A percentile compares a stretch with the other conserved stretches of the same genome.
Evolutionary conservation across 1,140 invertebrate species (phyloP).

Genomic region (Microplitis demolitor): DNA sequence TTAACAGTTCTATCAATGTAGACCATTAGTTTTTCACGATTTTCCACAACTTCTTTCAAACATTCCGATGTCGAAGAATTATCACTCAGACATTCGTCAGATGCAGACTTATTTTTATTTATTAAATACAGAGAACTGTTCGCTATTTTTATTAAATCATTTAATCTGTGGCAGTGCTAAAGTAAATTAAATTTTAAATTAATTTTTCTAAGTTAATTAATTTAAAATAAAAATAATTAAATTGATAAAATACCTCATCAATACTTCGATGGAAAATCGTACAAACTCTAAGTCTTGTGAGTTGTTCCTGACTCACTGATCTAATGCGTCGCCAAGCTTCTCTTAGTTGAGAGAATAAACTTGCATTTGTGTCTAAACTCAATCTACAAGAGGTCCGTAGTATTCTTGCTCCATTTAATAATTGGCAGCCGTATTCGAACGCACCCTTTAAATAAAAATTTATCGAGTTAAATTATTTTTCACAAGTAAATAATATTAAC

Average conservation of each 20-base stretch:
- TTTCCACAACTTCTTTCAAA: conserved; percentile 63
- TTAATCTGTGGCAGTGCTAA: not conserved
- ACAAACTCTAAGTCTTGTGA: conserved; percentile 76
- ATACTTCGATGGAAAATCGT: conserved; percentile 78
- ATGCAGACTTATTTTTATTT: conserved; percentile 25
- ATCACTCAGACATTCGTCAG: conserved; percentile 19
- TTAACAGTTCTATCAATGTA: conserved; percentile 77
- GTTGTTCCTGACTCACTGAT: conserved; percentile 75
- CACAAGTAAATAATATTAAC: not conserved
- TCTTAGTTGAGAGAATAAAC: conserved; percentile 64
- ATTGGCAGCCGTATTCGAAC: conserved; percentile 79
- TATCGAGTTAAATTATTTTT: not conserved
- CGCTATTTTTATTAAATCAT: conserved; percentile 64
- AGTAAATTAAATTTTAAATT: not conserved
- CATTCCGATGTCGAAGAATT: conserved; percentile 31
- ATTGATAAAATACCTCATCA: conserved; percentile 63
- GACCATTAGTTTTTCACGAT: conserved; percentile 71
- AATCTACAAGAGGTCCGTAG: conserved; percentile 74
- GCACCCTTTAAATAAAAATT: conserved; percentile 66
- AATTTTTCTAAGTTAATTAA: too few relatives aligned
- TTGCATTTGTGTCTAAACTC: conserved; percentile 65
- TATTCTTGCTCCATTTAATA: conserved; percentile 76
- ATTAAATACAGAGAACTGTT: conserved; percentile 36
- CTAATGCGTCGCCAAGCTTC: conserved; percentile 74
- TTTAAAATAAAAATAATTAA: conserved; percentile 3